Evolutionary conservation across 2,113 vertebrate species (phyloP), one percentile per base, ranked within the genome.

Genomic region (Mesitornis unicolor): DNA sequence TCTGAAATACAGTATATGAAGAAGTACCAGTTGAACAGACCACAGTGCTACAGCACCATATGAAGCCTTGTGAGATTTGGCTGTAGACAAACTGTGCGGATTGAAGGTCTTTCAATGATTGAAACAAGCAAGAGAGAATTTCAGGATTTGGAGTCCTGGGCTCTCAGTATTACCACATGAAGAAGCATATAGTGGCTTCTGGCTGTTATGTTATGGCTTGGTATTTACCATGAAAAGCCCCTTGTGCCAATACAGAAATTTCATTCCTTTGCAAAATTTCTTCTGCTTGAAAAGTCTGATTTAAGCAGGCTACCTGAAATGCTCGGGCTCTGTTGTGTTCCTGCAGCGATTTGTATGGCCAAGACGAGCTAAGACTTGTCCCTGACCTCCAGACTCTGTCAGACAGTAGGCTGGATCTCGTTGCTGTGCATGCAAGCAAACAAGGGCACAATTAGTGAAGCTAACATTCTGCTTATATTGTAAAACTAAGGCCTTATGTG

Each of bases 11-110:
- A 6, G 1, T 11, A 28, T 36, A 3, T 43, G 67, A 45, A 87
- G 71, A 64, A 60, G 9, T 7, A 18, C 10, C 35, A 15, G 14
- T 51, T 78, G n/a, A 77, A 75, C 7, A 87, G 48, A 47, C 15
- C 38, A 26, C 18, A n/a, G 9, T 0, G 3, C 16, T 42, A 78
- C 2, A 5, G 22, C 4, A 4, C 31, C 38, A 2, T 13, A 43
- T 18, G 36, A 89, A 54, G 2, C 14, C 40, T 65, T 65, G 43
- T 45, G 53, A 84, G 59, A 50, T 48, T 3, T 45, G 33, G 16
- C 33, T 59, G 17, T 7, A 78, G 42, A 33, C 16, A 33, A 91
- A 67, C 5, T 13, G 15, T 53, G 22, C n/a, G 54, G 7, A 9
- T 19, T 54, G 54, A 57, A 80, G 6, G 9, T 50, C 33, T 43